Conservation (phyloP, 2,888 invertebrate species). For the Phyllotreta cruciferae region DNA sequence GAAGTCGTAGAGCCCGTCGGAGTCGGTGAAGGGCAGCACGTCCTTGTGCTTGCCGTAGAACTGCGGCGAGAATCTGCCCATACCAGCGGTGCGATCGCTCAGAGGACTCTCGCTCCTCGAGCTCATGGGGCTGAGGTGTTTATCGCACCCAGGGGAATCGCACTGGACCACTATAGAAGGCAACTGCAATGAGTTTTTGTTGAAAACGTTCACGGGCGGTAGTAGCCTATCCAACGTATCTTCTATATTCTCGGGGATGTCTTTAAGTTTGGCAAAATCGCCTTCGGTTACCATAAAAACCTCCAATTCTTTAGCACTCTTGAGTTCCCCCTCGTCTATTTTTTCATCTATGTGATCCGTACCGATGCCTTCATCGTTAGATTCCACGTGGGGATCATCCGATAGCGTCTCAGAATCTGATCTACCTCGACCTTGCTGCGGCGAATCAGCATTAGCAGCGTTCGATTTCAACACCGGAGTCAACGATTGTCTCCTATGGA, state of each 20-base stretch:
- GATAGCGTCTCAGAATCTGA: conserved; percentile 79
- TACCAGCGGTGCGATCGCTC: conserved; percentile 72
- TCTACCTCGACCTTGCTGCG: conserved; percentile 62
- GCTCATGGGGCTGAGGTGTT: conserved; percentile 72
- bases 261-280: conserved; percentile 52
- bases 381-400: conserved; percentile 74
- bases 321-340: conserved; percentile 72
- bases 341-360: conserved; percentile 75
- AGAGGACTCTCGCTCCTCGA: conserved; percentile 81
- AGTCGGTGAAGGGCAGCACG: conserved; percentile 75
- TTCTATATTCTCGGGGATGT: conserved; percentile 53
- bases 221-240: conserved; percentile 60
- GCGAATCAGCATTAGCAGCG: conserved; percentile 44
- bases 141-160: conserved; percentile 55
- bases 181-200: conserved; percentile 64
- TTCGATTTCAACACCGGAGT: conserved; percentile 68
- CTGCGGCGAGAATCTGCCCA: conserved; percentile 74
- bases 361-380: conserved; percentile 80
- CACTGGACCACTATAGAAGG: conserved; percentile 69
- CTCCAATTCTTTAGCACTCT: conserved; percentile 71
- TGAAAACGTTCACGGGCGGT: conserved; percentile 43
- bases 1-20: conserved; percentile 81
- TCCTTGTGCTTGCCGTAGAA: conserved; percentile 73
- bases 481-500: conserved; percentile 63
- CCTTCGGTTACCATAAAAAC: conserved; percentile 59